Conservation (phyloP, 2,113 vertebrate species). For the Trogon surrucura region DNA sequence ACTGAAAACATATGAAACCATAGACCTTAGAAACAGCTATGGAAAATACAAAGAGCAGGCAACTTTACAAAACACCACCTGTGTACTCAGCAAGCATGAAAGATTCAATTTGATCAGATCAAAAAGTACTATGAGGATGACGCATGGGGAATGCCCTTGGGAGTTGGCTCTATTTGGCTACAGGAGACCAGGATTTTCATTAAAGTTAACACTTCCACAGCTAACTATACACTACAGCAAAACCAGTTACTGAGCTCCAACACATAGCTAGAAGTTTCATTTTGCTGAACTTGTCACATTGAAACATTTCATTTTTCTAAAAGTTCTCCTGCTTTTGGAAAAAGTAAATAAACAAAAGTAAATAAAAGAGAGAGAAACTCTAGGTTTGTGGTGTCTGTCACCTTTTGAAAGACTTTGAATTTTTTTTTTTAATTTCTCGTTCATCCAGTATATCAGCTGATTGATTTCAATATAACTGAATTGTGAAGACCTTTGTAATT, state of each 20-base stretch:
- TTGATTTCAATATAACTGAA: background rate
- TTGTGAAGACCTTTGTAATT: background rate
- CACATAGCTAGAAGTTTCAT: background rate
- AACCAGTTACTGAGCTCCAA: background rate
- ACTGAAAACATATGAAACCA: background rate
- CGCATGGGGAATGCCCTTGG: background rate
- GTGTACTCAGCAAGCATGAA: conserved; percentile 33
- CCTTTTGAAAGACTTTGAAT: background rate
- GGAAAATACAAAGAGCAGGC: background rate
- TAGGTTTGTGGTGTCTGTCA: background rate
- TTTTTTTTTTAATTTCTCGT: background rate
- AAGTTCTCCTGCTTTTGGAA: background rate
- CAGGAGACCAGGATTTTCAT: background rate
- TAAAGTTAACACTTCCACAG: conserved; percentile 14
- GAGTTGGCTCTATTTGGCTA: background rate
- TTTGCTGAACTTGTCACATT: background rate
- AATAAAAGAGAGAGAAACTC: background rate
- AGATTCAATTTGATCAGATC: conserved; percentile 40
- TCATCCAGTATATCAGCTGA: background rate
- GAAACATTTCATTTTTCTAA: background rate
- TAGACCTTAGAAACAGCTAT: conserved; percentile 21
- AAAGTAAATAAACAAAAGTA: background rate
- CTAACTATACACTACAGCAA: background rate
- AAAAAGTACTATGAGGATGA: conserved; percentile 21
- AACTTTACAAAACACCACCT: conserved; percentile 25